Percentiles rank a stretch among this genome's conserved stretches.
phyloP scores from a whole-genome alignment of 2,888 invertebrate species.

The Tiphia femorata region DNA sequence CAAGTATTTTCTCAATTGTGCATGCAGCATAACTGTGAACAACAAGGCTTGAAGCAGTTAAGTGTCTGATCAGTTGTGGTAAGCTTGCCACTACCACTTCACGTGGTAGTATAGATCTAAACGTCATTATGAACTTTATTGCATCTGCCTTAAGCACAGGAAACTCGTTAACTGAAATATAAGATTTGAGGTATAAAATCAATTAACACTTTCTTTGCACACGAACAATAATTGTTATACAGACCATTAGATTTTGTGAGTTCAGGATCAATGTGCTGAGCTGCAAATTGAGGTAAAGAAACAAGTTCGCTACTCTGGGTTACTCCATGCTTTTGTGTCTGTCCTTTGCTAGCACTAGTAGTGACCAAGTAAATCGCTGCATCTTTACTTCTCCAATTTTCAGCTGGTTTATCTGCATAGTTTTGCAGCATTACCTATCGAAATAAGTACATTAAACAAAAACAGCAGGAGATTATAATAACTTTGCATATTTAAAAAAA shows the following conservation, averaged over 20 bases:
- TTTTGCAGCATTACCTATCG: constrained; percentile 80
- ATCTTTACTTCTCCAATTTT: constrained; percentile 95
- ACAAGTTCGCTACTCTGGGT: constrained; percentile 93
- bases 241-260: constrained; percentile 81
- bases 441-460: background rate
- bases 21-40: constrained; percentile 97
- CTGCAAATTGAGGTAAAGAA: constrained; percentile 89
- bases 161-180: constrained; percentile 81
- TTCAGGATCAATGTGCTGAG: constrained; percentile 89
- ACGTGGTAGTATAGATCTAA: constrained; percentile 88
- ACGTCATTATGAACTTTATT: constrained; percentile 96
- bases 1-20: constrained; percentile 88
- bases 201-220: too few species aligned
- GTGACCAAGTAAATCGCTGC: constrained; percentile 97
- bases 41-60: constrained; percentile 84
- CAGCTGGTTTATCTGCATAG: constrained; percentile 80
- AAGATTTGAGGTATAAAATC: background rate
- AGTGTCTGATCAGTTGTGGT: constrained; percentile 83
- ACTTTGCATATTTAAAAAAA: background rate
- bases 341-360: constrained; percentile 90
- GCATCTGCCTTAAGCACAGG: constrained; percentile 97
- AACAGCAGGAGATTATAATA: too few species aligned
- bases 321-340: constrained; percentile 90
- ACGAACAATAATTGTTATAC: too few species aligned
- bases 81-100: constrained; percentile 82